phyloP scores from a whole-genome alignment of 2,888 invertebrate species.

The Lepidocyrtinus sp. region DNA sequence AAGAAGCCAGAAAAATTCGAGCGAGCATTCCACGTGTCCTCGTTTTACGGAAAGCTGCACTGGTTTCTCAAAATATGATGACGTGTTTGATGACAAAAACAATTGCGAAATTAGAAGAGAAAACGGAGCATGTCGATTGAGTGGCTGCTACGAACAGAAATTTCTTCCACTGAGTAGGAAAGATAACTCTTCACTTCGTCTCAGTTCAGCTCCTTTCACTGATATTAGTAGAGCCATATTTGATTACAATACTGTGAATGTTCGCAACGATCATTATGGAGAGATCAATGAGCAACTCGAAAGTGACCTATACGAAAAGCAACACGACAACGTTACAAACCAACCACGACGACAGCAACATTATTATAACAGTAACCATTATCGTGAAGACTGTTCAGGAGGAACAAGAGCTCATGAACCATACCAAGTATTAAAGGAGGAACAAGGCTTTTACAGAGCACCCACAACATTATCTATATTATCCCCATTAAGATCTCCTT shows the following conservation, averaged over 20 bases:
- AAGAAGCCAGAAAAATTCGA: constrained; percentile 15
- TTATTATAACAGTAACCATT: constrained; percentile 47
- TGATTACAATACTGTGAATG: constrained; percentile 4
- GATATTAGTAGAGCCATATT: not conserved
- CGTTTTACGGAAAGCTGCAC: not conserved
- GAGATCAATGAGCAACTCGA: not conserved
- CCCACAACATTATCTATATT: constrained; percentile 9
- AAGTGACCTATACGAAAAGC: not conserved
- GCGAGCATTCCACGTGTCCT: constrained; percentile 13
- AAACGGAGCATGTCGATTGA: not conserved
- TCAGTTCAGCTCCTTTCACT: not conserved
- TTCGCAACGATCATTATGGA: not conserved
- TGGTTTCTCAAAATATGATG: not conserved
- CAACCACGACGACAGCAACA: constrained; percentile 19
- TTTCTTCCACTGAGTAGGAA: not conserved
- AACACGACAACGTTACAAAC: not conserved
- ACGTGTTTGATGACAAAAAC: not conserved
- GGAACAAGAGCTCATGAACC: constrained; percentile 19
- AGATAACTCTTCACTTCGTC: not conserved
- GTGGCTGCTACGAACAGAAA: not conserved
- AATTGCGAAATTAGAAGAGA: not conserved
- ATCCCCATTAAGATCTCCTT: constrained; percentile 12
- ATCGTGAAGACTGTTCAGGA: constrained; percentile 40
- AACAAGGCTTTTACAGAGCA: constrained; percentile 1
- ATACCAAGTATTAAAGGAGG: not conserved